Conservation (phyloP, 2,888 invertebrate genomes). For the Eurytoma californica region DNA sequence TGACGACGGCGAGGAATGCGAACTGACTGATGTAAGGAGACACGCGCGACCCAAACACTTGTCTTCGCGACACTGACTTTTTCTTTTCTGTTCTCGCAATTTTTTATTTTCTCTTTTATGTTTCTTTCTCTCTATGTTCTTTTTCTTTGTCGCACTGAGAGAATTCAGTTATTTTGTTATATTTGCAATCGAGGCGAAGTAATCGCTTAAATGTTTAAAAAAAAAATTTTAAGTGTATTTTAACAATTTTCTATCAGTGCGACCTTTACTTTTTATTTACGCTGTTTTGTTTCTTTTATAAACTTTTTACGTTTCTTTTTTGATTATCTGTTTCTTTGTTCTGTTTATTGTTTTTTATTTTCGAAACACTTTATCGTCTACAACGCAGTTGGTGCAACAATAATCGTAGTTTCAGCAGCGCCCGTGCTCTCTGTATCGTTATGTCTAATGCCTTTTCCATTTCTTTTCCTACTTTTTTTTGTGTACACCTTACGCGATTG, state of each 20-base stretch:
- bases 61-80: not conserved
- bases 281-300: constrained; percentile 34
- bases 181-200: too few species aligned
- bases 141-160: constrained; percentile 17
- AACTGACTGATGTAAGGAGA: constrained; percentile 85
- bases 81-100: constrained; percentile 42
- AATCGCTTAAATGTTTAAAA: too few species aligned
- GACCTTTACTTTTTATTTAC: constrained; percentile 12
- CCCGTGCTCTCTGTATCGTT: constrained; percentile 45
- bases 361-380: constrained; percentile 25
- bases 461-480: constrained; percentile 48
- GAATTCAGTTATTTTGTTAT: constrained; percentile 19
- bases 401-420: constrained; percentile 33
- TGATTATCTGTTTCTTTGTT: constrained; percentile 32
- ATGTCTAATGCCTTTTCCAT: constrained; percentile 53
- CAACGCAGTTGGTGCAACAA: constrained; percentile 27
- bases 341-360: constrained; percentile 29
- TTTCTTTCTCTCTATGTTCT: constrained; percentile 40
- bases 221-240: not conserved
- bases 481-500: constrained; percentile 33
- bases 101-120: constrained; percentile 52
- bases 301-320: constrained; percentile 8
- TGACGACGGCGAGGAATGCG: constrained; percentile 93
- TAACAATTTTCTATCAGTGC: constrained; percentile 25
- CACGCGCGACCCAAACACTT: constrained; percentile 61